These are phyloP conservation scores for Penelope pileata DNA, from an alignment of 2,113 vertebrate species.

Conservation along the genomic window DNA sequence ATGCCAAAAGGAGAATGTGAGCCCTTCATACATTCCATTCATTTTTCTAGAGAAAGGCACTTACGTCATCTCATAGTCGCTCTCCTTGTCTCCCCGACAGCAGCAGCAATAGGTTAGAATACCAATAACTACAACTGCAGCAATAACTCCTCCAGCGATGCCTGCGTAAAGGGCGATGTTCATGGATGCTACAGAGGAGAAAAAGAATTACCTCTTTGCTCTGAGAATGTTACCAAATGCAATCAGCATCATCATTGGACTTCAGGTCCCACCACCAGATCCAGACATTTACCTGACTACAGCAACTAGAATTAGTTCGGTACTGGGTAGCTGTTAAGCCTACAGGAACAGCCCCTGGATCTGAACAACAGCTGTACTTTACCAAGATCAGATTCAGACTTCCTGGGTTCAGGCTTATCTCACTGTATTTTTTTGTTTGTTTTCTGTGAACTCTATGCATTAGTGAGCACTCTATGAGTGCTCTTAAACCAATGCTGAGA, in stretches of 20 bases:
- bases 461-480: background rate
- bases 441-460: background rate
- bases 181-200: conserved; percentile 81
- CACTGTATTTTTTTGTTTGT: background rate
- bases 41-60: background rate
- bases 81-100: conserved; percentile 45
- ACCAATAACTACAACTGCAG: conserved; percentile 75
- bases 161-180: conserved; percentile 81
- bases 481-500: background rate
- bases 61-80: conserved; percentile 70
- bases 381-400: background rate
- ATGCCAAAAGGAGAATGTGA: background rate
- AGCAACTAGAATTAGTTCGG: background rate
- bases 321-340: background rate
- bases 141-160: conserved; percentile 79
- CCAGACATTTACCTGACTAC: background rate
- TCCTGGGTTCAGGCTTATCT: background rate
- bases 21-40: background rate
- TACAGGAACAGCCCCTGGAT: background rate
- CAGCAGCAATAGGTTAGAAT: conserved; percentile 84
- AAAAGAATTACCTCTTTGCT: background rate
- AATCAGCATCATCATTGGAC: background rate
- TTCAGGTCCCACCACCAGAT: background rate
- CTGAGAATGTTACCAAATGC: background rate
- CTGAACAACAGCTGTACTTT: background rate